A percentile compares a stretch with the other conserved stretches of the same genome.
Evolutionary conservation across 2,888 invertebrate genomes (phyloP).

Genomic region (Tryphoninae sp.): DNA sequence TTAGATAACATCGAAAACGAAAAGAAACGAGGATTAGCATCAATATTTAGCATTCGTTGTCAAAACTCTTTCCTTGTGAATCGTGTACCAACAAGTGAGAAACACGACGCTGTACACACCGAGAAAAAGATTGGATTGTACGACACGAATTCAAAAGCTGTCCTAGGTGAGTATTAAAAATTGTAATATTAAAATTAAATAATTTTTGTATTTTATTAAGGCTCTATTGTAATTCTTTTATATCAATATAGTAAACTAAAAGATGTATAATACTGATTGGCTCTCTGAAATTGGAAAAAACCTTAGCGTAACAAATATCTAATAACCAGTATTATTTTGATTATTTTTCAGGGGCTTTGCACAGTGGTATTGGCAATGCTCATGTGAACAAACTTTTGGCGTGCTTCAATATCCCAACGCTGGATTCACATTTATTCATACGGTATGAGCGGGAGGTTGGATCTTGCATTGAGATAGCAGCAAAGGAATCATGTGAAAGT

Average conservation of each 20-base stretch:
- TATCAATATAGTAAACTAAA: background rate
- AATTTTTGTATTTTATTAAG: background rate
- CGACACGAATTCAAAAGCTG: background rate
- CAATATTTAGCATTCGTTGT: constrained; percentile 52
- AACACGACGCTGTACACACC: background rate
- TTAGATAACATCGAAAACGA: constrained; percentile 52
- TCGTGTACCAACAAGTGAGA: constrained; percentile 50
- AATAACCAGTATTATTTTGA: background rate
- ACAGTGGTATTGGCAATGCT: constrained; percentile 13
- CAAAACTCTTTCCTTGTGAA: constrained; percentile 47
- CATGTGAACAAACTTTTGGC: constrained; percentile 22
- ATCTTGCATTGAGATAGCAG: constrained; percentile 19
- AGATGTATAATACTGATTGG: constrained; percentile 7
- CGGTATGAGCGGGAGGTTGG: constrained; percentile 36
- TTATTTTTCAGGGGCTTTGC: constrained; percentile 29
- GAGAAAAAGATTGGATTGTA: background rate
- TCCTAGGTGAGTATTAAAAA: constrained; percentile 1
- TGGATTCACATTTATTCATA: constrained; percentile 23
- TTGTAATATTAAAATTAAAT: background rate
- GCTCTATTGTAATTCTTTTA: background rate
- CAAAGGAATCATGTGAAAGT: constrained; percentile 23
- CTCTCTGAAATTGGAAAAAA: constrained; percentile 1
- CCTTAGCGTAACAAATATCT: constrained; percentile 4
- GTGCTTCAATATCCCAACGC: constrained; percentile 29
- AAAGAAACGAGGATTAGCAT: constrained; percentile 44